Percentiles rank a stretch among this genome's conserved stretches.
Conservation (phyloP, 2,888 invertebrate species). For the Nipponacmea schrenckii region DNA sequence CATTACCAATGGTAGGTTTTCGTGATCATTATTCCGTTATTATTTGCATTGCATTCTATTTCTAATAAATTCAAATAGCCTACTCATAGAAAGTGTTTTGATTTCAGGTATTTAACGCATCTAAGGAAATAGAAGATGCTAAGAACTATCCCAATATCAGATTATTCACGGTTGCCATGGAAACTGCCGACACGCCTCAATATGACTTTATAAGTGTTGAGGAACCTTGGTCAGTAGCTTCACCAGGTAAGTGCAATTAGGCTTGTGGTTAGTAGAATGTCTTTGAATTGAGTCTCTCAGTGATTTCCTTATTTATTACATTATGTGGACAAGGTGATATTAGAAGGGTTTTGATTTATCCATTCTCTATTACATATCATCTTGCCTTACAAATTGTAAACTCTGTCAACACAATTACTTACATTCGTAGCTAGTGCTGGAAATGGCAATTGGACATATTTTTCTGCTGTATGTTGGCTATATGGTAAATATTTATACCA, state of each 20-base stretch:
- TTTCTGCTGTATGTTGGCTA: slow-evolving; percentile 63
- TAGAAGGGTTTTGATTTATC: too few species aligned
- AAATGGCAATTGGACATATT: slow-evolving; percentile 33
- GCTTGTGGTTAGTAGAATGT: background rate
- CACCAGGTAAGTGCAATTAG: slow-evolving; percentile 1
- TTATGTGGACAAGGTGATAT: too few species aligned
- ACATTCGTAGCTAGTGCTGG: slow-evolving; percentile 34
- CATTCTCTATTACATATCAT: too few species aligned
- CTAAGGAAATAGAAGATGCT: slow-evolving; percentile 42
- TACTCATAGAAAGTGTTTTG: too few species aligned
- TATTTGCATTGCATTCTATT: too few species aligned
- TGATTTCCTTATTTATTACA: too few species aligned
- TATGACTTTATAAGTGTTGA: slow-evolving; percentile 5
- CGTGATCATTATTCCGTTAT: background rate
- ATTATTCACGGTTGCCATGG: slow-evolving; percentile 44
- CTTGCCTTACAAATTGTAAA: too few species aligned
- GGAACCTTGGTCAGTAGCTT: slow-evolving; percentile 15
- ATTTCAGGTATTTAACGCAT: slow-evolving; percentile 46
- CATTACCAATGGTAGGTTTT: slow-evolving; percentile 27
- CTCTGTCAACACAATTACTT: too few species aligned
- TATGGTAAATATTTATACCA: slow-evolving; percentile 58
- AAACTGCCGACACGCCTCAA: background rate
- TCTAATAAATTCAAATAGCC: too few species aligned
- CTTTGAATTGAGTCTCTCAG: background rate
- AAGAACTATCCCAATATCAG: slow-evolving; percentile 46